phyloP scores from a whole-genome alignment of 2,888 invertebrate genomes.

The Dioctria rufipes region DNA sequence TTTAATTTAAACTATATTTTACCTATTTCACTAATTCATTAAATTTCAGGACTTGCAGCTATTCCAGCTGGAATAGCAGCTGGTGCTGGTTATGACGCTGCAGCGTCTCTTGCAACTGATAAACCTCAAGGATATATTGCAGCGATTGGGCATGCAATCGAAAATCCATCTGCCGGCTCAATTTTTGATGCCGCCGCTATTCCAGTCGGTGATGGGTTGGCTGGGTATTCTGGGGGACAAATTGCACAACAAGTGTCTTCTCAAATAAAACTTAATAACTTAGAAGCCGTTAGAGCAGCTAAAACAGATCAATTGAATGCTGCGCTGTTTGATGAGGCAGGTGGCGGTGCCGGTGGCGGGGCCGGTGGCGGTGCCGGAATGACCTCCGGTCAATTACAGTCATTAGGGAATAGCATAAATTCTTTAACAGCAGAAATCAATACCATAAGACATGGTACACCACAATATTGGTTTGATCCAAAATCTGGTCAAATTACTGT shows the following conservation, averaged over 20 bases:
- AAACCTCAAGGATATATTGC: conserved; percentile 4
- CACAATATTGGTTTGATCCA: conserved; percentile 2
- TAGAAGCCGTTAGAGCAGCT: conserved; percentile 24
- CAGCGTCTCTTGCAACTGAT: not conserved
- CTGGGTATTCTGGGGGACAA: conserved; percentile 2
- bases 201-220: conserved; percentile 16
- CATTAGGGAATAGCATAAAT: conserved; percentile 1
- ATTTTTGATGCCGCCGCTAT: not conserved
- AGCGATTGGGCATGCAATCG: not conserved
- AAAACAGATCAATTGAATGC: conserved; percentile 6
- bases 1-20: too few species aligned
- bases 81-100: not conserved
- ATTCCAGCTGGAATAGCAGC: not conserved
- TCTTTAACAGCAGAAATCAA: not conserved
- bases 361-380: not conserved
- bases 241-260: not conserved
- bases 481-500: conserved; percentile 13
- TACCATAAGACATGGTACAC: not conserved
- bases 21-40: too few species aligned
- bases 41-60: not conserved
- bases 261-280: not conserved
- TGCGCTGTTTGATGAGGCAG: not conserved
- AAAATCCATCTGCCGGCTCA: conserved; percentile 11
- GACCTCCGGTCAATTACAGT: not conserved
- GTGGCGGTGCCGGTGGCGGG: not conserved